Percentiles rank a stretch among this genome's conserved stretches.
These are phyloP conservation scores for Phasianus colchicus DNA, from an alignment of 2,113 vertebrate genomes.

Conservation along the genomic window DNA sequence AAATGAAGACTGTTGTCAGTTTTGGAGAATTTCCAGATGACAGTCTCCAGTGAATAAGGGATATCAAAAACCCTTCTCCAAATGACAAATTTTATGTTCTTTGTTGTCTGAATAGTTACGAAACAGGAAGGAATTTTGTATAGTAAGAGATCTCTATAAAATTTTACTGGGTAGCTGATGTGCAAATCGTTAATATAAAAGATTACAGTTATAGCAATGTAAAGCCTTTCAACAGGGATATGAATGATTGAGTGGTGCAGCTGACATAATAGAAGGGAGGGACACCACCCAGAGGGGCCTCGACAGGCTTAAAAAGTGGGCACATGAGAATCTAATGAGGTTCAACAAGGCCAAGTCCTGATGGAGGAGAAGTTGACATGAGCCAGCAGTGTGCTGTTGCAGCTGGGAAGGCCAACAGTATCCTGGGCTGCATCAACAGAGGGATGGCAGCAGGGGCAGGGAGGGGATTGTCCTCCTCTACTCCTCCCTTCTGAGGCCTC, in stretches of 20 bases:
- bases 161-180: slow-evolving; percentile 6
- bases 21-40: neutral
- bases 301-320: no score
- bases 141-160: slow-evolving; percentile 6
- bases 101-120: neutral
- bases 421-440: no score
- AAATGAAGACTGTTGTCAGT: neutral
- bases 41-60: neutral
- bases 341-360: no score
- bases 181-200: slow-evolving; percentile 56
- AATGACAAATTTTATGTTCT: neutral
- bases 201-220: slow-evolving; percentile 3
- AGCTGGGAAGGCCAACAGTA: no score
- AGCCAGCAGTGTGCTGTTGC: no score
- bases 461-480: no score
- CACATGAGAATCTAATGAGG: no score
- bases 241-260: neutral
- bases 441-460: no score
- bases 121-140: slow-evolving; percentile 4
- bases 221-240: slow-evolving; percentile 43
- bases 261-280: no score
- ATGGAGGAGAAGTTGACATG: no score
- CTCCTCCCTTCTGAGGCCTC: no score
- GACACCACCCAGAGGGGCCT: no score
- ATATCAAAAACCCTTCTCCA: slow-evolving; percentile 2